Evolutionary conservation across 2,888 invertebrate genomes (phyloP).

Genomic region (Formica aserva): DNA sequence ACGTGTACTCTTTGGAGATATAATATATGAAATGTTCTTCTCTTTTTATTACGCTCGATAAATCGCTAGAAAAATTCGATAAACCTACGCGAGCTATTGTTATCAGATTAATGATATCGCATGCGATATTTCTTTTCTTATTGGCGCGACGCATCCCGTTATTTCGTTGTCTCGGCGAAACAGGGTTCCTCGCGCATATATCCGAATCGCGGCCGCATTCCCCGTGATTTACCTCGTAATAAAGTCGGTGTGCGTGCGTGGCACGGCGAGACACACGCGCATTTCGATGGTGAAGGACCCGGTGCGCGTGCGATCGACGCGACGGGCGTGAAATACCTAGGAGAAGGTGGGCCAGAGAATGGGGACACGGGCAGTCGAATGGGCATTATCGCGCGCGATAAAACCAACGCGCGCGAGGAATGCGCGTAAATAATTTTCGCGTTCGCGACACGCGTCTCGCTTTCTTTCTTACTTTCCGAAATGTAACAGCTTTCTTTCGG

Average conservation of each 20-base stretch:
- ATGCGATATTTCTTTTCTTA: neutral
- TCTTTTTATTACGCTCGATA: neutral
- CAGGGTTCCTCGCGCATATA: neutral
- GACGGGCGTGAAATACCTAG: conserved; percentile 65
- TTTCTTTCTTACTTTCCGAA: conserved; percentile 27
- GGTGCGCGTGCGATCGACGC: neutral
- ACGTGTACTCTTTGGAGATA: neutral
- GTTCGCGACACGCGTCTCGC: conserved; percentile 14
- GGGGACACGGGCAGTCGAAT: conserved; percentile 71
- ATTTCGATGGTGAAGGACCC: conserved; percentile 4
- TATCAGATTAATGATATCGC: neutral
- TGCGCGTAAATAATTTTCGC: conserved; percentile 71
- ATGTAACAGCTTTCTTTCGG: neutral
- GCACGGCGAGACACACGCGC: neutral
- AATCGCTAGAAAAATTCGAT: neutral
- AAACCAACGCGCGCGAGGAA: conserved; percentile 65
- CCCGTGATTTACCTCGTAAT: conserved; percentile 59
- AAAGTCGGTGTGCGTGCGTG: conserved; percentile 54
- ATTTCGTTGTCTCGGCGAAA: conserved; percentile 39
- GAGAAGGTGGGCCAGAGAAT: conserved; percentile 71
- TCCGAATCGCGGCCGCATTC: conserved; percentile 43
- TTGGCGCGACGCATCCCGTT: conserved; percentile 43
- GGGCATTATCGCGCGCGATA: conserved; percentile 69
- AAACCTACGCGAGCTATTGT: neutral
- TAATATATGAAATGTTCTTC: neutral